Conservation (phyloP, 2,113 vertebrate genomes). For the Leptodactylus fuscus region DNA sequence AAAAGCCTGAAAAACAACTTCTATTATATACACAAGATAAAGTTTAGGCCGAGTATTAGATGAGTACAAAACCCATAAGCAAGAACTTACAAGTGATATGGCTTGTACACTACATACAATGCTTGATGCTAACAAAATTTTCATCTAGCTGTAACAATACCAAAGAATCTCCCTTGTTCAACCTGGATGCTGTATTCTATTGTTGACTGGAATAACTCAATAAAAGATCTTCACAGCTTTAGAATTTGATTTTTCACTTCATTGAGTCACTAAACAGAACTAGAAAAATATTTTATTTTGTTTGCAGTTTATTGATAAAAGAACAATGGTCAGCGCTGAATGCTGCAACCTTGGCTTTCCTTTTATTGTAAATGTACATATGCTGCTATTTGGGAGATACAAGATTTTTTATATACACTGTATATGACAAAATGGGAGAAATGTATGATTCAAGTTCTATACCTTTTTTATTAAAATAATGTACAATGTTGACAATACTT, state of each 20-base stretch:
- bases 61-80: too few relatives aligned
- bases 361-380: not conserved
- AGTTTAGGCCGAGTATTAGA: too few relatives aligned
- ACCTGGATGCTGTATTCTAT: not conserved
- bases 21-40: too few relatives aligned
- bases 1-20: too few relatives aligned
- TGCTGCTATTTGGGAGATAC: not conserved
- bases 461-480: too few relatives aligned
- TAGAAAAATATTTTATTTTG: not conserved
- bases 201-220: not conserved
- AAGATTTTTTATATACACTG: not conserved
- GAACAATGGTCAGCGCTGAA: slow-evolving; percentile 1
- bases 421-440: not conserved
- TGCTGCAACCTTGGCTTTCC: not conserved
- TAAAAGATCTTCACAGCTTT: not conserved
- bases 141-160: too few relatives aligned
- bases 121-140: too few relatives aligned
- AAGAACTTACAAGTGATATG: too few relatives aligned
- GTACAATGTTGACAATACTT: too few relatives aligned
- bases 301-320: slow-evolving; percentile 21
- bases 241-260: slow-evolving; percentile 3
- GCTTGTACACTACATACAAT: too few relatives aligned
- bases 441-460: not conserved
- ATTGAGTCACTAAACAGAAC: slow-evolving; percentile 6
- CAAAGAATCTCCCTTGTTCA: not conserved